Conservation (phyloP, 2,113 vertebrate species). For the Trematomus loennbergii region DNA sequence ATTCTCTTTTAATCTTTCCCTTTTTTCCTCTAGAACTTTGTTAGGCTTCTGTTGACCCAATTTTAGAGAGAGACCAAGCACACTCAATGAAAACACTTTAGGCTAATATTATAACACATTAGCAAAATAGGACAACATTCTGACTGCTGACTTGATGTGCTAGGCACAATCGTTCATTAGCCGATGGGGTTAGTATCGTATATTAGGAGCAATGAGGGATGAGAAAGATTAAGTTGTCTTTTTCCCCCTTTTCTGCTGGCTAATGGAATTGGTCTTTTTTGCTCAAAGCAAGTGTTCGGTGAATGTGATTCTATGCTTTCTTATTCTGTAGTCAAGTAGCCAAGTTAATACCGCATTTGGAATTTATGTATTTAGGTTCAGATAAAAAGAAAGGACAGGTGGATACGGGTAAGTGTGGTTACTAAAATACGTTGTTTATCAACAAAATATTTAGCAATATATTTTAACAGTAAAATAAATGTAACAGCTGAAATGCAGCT, state of each 20-base stretch:
- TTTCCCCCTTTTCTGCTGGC: slow-evolving; percentile 6
- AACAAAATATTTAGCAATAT: not conserved
- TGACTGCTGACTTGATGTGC: slow-evolving; percentile 54
- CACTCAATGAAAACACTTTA: slow-evolving; percentile 47
- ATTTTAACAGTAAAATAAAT: not conserved
- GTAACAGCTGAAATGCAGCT: not conserved
- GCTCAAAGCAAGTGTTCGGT: slow-evolving; percentile 7
- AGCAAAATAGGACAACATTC: slow-evolving; percentile 50
- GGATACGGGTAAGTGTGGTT: not conserved
- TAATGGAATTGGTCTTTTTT: slow-evolving; percentile 8
- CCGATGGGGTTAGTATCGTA: slow-evolving; percentile 41
- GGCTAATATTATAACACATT: slow-evolving; percentile 56
- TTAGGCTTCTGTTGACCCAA: slow-evolving; percentile 62
- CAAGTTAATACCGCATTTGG: not conserved
- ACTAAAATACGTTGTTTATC: no score
- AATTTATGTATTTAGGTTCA: not conserved
- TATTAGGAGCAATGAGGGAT: slow-evolving; percentile 33
- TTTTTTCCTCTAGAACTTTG: slow-evolving; percentile 45
- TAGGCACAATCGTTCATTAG: slow-evolving; percentile 43
- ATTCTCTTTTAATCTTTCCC: slow-evolving; percentile 28
- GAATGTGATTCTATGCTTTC: not conserved
- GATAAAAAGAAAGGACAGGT: not conserved
- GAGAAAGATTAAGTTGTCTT: slow-evolving; percentile 28
- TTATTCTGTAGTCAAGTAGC: not conserved
- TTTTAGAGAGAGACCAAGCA: slow-evolving; percentile 58